Evolutionary conservation across 2,113 vertebrate genomes (phyloP).

Genomic region (Gobius niger): DNA sequence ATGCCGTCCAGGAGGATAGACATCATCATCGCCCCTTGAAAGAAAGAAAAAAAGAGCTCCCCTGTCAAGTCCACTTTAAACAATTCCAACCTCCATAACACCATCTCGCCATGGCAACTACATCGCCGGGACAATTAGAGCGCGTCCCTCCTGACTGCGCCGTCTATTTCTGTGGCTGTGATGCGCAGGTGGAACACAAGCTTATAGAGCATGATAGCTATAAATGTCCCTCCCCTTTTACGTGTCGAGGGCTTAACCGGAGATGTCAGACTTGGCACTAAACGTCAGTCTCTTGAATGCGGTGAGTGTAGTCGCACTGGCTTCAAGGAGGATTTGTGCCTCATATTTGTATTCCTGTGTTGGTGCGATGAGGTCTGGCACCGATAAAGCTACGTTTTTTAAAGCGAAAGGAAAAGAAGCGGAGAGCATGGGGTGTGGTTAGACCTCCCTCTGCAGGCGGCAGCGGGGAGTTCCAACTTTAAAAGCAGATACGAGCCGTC

Average conservation of each 20-base stretch:
- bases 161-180: constrained; percentile 43
- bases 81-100: constrained; percentile 21
- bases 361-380: too few species aligned
- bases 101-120: constrained; percentile 9
- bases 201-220: constrained; percentile 50
- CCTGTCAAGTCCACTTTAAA: constrained; percentile 38
- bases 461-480: too few species aligned
- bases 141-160: constrained; percentile 32
- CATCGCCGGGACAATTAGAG: constrained; percentile 44
- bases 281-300: constrained; percentile 18
- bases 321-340: too few species aligned
- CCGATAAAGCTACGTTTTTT: too few species aligned
- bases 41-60: constrained; percentile 5
- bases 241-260: constrained; percentile 47
- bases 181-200: constrained; percentile 43
- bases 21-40: constrained; percentile 21
- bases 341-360: too few species aligned
- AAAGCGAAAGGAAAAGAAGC: too few species aligned
- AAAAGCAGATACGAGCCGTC: too few species aligned
- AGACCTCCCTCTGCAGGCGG: too few species aligned
- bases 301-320: too few species aligned
- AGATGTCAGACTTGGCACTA: constrained; percentile 40
- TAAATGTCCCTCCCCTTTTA: constrained; percentile 47
- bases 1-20: constrained; percentile 32
- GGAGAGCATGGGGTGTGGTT: too few species aligned